Base-by-base conservation (phyloP, 2,888 invertebrate species). In the Atherix ibis region DNA sequence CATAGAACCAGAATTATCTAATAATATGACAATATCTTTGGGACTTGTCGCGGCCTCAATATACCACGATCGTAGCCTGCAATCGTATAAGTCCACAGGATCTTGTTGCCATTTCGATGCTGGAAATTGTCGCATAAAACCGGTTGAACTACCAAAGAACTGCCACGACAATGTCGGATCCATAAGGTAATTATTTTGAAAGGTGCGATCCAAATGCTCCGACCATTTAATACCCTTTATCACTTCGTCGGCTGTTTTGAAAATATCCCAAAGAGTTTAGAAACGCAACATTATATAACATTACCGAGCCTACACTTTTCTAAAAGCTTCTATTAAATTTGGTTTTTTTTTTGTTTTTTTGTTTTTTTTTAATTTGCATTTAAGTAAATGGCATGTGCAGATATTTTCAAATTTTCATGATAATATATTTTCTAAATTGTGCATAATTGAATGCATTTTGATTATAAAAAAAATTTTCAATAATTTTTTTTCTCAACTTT, bases 1-100 rank as follows among this genome's bases (percentile, higher is more conserved):
- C 91, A 91, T 91, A 42, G 88, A 88, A 37, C 92, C 91, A 50
- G 88, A 85, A 27, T 76, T 73, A 57, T 92, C 92, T 42, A 92
- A 72, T 46, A 94, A 67, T 46, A 92, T 67, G 36, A 73, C 76
- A 43, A 89, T 63, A 61, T 98, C 97, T 65, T 98, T 98, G 2
- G 97, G 91, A 54, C 91, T 92, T 6, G 92, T 87, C 8, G 97
- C 95, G 3, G 95, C 95, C 63, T 94, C 88, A 58, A 97, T 91
- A 60, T 88, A 98, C 95, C 95, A 95, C 34, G 83, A 82, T 47
- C 92, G 73, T 27, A 89, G 80, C 24, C 95, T 75, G 54, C 91
- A 94, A 62, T 98, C 97, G 60, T 87, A 97, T 41, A 95, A 73
- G 61, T 98, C 97, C 25, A 84, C 80, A 31, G 79, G 77, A 49